phyloP scores from a whole-genome alignment of 2,888 invertebrate genomes.

The Pandemis cinnamomeana region DNA sequence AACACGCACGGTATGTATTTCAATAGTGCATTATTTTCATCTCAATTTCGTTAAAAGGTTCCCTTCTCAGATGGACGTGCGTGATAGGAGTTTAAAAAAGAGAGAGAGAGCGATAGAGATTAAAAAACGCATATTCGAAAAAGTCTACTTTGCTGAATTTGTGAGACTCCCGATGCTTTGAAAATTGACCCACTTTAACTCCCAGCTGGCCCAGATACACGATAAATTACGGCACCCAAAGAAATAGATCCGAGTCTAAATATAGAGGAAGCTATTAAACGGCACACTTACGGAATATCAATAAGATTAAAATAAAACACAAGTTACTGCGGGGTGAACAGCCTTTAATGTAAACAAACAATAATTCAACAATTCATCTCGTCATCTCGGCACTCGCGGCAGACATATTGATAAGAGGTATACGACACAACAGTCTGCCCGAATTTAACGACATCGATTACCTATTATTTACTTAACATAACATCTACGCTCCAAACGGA shows the following conservation, averaged over 20 bases:
- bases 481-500: background rate
- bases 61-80: background rate
- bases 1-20: background rate
- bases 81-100: background rate
- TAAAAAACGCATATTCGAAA: background rate
- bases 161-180: slow-evolving; percentile 36
- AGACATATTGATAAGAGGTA: slow-evolving; percentile 28
- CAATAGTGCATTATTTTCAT: too few relatives aligned
- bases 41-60: background rate
- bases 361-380: slow-evolving; percentile 22
- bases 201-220: slow-evolving; percentile 26
- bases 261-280: slow-evolving; percentile 30
- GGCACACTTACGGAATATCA: slow-evolving; percentile 37
- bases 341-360: slow-evolving; percentile 42
- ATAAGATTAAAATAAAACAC: slow-evolving; percentile 40
- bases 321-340: slow-evolving; percentile 29
- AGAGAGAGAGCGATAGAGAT: too few relatives aligned
- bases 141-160: background rate
- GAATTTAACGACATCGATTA: slow-evolving; percentile 19
- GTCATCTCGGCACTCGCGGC: slow-evolving; percentile 12
- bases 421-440: slow-evolving; percentile 22
- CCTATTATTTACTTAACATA: slow-evolving; percentile 20
- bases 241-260: slow-evolving; percentile 32
- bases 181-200: slow-evolving; percentile 28
- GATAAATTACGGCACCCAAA: slow-evolving; percentile 16